These are phyloP conservation scores for Stomorhina lunata DNA, from an alignment of 2,888 invertebrate species.

Conservation along the genomic window DNA sequence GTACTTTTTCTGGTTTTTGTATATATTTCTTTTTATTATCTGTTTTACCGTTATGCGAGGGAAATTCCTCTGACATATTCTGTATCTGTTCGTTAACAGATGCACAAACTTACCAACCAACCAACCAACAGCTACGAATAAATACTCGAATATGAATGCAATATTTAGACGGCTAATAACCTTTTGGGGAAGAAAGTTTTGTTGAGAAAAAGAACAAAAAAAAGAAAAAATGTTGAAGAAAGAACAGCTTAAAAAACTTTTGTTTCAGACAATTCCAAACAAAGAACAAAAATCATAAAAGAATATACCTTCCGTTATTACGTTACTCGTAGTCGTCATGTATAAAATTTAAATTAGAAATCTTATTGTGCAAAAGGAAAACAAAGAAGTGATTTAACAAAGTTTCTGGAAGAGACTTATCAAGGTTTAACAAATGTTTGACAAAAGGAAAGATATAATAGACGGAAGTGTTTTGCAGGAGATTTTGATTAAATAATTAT, in stretches of 20 bases:
- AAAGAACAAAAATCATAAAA: constrained; percentile 21
- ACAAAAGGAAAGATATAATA: not conserved
- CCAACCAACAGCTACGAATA: not conserved
- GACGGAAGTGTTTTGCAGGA: not conserved
- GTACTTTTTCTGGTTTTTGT: not conserved
- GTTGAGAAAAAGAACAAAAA: too few relatives aligned
- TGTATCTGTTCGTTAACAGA: not conserved
- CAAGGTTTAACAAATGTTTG: constrained; percentile 11
- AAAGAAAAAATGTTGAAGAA: too few relatives aligned
- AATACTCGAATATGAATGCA: not conserved
- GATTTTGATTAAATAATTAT: not conserved
- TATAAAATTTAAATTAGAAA: constrained; percentile 26
- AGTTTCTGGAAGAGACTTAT: not conserved
- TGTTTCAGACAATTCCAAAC: constrained; percentile 3
- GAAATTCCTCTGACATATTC: constrained; percentile 41
- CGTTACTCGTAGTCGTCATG: too few relatives aligned
- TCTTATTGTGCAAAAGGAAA: not conserved
- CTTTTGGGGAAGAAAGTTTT: constrained; percentile 14
- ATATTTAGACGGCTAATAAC: constrained; percentile 47
- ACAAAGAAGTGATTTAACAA: not conserved
- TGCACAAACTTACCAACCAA: not conserved
- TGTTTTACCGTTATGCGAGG: constrained; percentile 6
- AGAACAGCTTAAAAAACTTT: not conserved
- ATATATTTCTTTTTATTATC: not conserved
- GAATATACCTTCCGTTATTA: not conserved